Evolutionary conservation across 2,888 invertebrate species (phyloP).

Genomic region (Lasius platythorax): DNA sequence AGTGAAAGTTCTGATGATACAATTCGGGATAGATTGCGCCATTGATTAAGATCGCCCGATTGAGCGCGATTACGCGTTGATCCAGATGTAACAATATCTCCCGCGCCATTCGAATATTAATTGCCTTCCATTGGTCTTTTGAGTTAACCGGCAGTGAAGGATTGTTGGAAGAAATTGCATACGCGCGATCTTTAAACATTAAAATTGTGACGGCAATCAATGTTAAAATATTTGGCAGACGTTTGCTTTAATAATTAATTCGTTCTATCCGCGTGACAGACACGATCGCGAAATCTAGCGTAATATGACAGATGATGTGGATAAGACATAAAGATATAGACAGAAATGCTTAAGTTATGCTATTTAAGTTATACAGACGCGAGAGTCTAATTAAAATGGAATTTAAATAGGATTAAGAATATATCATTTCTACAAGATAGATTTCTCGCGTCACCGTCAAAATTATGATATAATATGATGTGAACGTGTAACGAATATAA

Average conservation of each 20-base stretch:
- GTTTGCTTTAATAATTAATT: slow-evolving; percentile 44
- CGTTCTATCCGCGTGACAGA: background rate
- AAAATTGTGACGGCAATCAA: slow-evolving; percentile 7
- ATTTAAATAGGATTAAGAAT: slow-evolving; percentile 24
- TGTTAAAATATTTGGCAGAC: slow-evolving; percentile 45
- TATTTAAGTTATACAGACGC: slow-evolving; percentile 7
- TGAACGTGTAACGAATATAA: slow-evolving; percentile 31
- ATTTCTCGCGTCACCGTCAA: slow-evolving; percentile 8
- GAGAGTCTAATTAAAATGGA: slow-evolving; percentile 41
- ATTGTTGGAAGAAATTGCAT: slow-evolving; percentile 20
- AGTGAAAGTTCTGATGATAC: slow-evolving; percentile 61
- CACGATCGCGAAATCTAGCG: slow-evolving; percentile 25
- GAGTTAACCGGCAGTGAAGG: background rate
- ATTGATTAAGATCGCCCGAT: slow-evolving; percentile 49
- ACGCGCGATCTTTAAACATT: slow-evolving; percentile 10
- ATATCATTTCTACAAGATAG: slow-evolving; percentile 28
- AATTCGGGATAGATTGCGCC: slow-evolving; percentile 29
- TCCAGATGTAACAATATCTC: slow-evolving; percentile 36
- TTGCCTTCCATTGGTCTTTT: background rate
- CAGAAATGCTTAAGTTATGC: slow-evolving; percentile 4
- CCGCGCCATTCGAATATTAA: slow-evolving; percentile 27
- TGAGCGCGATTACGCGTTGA: slow-evolving; percentile 15
- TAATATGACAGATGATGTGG: slow-evolving; percentile 49
- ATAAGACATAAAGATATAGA: slow-evolving; percentile 41
- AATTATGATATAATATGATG: slow-evolving; percentile 27